These are phyloP conservation scores for Cichladusa arquata DNA, from an alignment of 2,113 vertebrate genomes.

Conservation along the genomic window DNA sequence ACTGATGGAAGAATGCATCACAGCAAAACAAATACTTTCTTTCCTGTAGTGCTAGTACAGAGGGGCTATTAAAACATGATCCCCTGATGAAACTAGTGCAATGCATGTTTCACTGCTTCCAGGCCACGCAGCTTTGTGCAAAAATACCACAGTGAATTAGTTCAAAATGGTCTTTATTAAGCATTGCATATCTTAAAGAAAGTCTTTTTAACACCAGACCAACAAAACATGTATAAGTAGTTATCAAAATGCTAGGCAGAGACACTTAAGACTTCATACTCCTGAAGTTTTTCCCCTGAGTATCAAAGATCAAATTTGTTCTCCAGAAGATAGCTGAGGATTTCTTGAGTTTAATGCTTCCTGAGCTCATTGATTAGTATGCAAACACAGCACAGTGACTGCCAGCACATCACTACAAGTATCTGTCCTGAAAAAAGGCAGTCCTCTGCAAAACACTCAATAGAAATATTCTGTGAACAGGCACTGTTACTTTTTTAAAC, in stretches of 20 bases:
- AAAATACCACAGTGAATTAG: neutral
- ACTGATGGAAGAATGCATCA: neutral
- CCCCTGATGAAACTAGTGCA: neutral
- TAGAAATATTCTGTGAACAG: neutral
- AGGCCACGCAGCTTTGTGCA: neutral
- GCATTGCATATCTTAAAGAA: neutral
- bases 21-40: neutral
- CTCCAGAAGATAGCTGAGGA: neutral
- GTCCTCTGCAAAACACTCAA: neutral
- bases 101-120: neutral
- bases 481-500: neutral
- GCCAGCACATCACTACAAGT: neutral
- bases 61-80: neutral
- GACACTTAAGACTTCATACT: neutral
- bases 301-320: constrained; percentile 42
- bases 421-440: neutral
- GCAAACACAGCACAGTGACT: constrained; percentile 12
- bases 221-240: neutral
- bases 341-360: constrained; percentile 3
- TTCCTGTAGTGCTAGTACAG: neutral
- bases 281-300: neutral
- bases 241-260: constrained; percentile 1
- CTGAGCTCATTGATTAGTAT: constrained; percentile 10
- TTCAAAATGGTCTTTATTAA: neutral
- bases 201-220: neutral